Evolutionary conservation across 1,140 invertebrate genomes (phyloP), one percentile per base, ranked within the genome.

Genomic region (Lasioglossum albipes): DNA sequence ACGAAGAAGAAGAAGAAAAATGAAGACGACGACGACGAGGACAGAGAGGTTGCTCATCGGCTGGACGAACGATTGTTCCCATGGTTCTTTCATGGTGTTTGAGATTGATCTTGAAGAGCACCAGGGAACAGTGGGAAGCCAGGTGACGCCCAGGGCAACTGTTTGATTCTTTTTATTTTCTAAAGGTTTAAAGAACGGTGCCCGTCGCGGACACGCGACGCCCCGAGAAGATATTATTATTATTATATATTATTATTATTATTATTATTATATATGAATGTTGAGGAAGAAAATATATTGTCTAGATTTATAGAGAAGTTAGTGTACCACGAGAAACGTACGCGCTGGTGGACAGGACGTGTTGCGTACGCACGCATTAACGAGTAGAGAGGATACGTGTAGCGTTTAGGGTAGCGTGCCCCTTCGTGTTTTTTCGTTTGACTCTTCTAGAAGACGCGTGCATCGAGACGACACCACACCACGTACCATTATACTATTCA

Each of bases 221-320:
- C 72, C 62, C 75, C 62, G 77, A 12, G 65, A 83, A 86, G 85
- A 87, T 80, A 81, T 85, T 82, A 88, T 86, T 75, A 84, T 82
- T 76, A 82, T 80, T 59, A 75, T 75, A 76, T 86, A 70, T 82
- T 86, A 84, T 86, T 71, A 77, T 84, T 81, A 75, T 80, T 79
- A 79, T 81, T 79, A 75, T 86, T 88, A 86, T 87, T 84, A 89
- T 88, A 86, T 89, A 88, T 86, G 81, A 89, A 87, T 87, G 86
- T 88, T 90, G 85, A 90, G 84, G 83, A 89, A 77, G 79, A 79
- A 89, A 83, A 89, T 89, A 85, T 89, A 89, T 88, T 82, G 81
- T 75, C 84, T 88, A 88, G 86, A 86, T 90, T 88, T 90, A 82
- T 88, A 87, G 84, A 80, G 81, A 87, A 80, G 73, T 84, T 85